phyloP scores from a whole-genome alignment of 2,888 invertebrate genomes.

The Sarcophaga rosellei region DNA sequence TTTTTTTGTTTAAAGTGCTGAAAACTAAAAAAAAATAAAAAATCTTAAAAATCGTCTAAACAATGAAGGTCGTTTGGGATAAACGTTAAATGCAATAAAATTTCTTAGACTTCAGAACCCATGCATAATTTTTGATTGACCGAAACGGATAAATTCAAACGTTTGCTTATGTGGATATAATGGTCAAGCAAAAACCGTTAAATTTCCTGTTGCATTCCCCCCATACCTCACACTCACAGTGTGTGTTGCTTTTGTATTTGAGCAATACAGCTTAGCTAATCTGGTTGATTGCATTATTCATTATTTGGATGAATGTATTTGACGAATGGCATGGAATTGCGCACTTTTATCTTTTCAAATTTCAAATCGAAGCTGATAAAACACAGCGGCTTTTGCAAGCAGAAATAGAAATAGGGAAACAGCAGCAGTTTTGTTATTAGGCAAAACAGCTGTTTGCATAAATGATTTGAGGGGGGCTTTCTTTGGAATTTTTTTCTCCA shows the following conservation, averaged over 20 bases:
- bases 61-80: constrained; percentile 46
- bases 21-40: not conserved
- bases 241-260: not conserved
- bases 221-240: not conserved
- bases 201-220: too few relatives aligned
- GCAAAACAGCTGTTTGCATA: constrained; percentile 30
- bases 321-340: not conserved
- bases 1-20: not conserved
- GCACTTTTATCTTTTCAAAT: not conserved
- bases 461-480: not conserved
- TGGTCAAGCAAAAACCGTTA: too few relatives aligned
- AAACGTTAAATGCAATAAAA: not conserved
- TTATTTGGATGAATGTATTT: not conserved
- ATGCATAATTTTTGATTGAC: not conserved
- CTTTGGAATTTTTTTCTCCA: not conserved
- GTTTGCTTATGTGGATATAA: not conserved
- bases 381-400: not conserved
- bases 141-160: not conserved
- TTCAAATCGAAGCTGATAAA: not conserved
- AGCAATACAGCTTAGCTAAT: constrained; percentile 24
- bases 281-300: constrained; percentile 50
- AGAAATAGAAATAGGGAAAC: not conserved
- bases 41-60: not conserved
- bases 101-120: not conserved
- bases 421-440: not conserved